Evolutionary conservation across 2,797 vertebrate genomes (phyloP), one percentile per base, ranked within the genome.

Genomic region (Peromyscus melanophrys): DNA sequence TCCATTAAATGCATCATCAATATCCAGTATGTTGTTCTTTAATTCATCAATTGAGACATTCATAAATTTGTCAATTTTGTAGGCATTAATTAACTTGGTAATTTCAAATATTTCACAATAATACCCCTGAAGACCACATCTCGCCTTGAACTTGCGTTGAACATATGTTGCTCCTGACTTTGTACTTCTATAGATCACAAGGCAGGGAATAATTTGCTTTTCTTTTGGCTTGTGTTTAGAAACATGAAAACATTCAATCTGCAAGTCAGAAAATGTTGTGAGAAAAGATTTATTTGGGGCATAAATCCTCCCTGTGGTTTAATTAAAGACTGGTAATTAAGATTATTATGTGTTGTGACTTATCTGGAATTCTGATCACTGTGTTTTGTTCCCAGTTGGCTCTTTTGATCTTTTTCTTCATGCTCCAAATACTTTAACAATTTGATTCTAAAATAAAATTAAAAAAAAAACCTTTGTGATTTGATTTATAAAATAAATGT

Each of bases 301-400:
- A 98, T 96, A 96, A 91, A 75, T 95, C 94, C 87, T 90, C 98
- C 98, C 97, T 97, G 49, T 94, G 94, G 82, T 97, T 97, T 98
- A 98, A 98, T 98, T 98, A 98, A 98, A 98, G 97, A 82, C 90
- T 89, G 89, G 92, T 98, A 98, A 98, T 98, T 98, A 97, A 90
- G 77, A 92, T 97, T 96, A 98, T 95, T 96, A 95, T 96, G 83
- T 93, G 86, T 94, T 90, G 84, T 97, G 95, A 59, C 93, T 98
- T 98, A 96, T 94, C 96, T 97, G 97, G 96, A 98, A 98, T 98
- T 97, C 91, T 97, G 94, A 98, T 98, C 98, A 98, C 92, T 94
- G 71, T 81, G 93, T 92, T 96, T 95, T 89, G 90, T 82, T 94
- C 96, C 98, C 96, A 94, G 80, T 77, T 97, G 95, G 52, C 29